phyloP scores from a whole-genome alignment of 2,113 vertebrate genomes.

The Struthidea cinerea region DNA sequence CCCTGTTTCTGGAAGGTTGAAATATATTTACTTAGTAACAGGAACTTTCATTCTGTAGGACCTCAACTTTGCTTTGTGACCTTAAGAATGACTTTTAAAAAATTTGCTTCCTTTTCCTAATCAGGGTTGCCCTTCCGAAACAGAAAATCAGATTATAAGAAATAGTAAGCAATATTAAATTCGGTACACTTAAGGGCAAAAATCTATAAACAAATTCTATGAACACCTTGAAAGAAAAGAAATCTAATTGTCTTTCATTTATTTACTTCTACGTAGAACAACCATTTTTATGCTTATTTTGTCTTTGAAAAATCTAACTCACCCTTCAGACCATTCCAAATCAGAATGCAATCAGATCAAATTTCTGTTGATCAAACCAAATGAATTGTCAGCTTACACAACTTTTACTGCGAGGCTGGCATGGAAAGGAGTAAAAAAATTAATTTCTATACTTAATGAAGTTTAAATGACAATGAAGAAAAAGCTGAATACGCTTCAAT shows the following conservation, averaged over 20 bases:
- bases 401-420: background rate
- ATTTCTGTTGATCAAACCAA: background rate
- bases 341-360: background rate
- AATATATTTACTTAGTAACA: background rate
- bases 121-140: background rate
- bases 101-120: background rate
- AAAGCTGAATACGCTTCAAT: conserved; percentile 51
- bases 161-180: background rate
- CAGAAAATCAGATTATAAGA: background rate
- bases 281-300: background rate
- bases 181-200: background rate
- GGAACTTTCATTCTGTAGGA: background rate
- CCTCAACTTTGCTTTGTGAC: background rate
- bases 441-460: conserved; percentile 28
- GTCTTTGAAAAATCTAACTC: background rate
- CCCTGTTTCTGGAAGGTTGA: background rate
- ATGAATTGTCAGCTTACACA: conserved; percentile 8
- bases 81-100: background rate
- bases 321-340: background rate
- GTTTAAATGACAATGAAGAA: conserved; percentile 50
- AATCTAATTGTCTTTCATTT: background rate
- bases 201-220: background rate
- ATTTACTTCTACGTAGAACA: background rate
- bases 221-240: background rate
- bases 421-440: conserved; percentile 9